Conservation (phyloP, 2,888 invertebrate species). For the Eristalis tenax region DNA sequence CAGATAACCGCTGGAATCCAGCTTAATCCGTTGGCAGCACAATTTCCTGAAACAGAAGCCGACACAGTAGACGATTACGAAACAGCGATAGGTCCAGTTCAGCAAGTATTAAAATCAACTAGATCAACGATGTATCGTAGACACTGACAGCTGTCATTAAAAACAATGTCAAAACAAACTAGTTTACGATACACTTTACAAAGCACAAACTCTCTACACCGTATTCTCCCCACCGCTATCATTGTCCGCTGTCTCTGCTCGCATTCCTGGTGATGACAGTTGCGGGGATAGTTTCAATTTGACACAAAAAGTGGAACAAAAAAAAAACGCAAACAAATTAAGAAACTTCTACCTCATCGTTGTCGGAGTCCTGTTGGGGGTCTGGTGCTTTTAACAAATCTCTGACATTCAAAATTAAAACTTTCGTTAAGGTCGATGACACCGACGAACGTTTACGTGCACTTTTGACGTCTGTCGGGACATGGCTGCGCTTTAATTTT, state of each 20-base stretch:
- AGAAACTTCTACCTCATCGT: constrained; percentile 53
- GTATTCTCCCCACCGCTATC: neutral
- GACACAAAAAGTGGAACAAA: constrained; percentile 1
- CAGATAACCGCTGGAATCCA: no score
- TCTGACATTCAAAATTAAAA: constrained; percentile 79
- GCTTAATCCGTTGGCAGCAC: no score
- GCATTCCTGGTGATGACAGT: neutral
- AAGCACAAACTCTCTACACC: neutral
- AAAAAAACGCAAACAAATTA: neutral
- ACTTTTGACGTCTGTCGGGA: constrained; percentile 41
- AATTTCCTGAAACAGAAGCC: no score
- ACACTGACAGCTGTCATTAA: no score
- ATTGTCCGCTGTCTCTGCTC: neutral
- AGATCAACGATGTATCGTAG: no score
- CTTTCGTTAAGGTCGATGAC: constrained; percentile 79
- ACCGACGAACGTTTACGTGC: constrained; percentile 79
- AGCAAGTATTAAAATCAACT: no score
- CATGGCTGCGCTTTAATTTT: constrained; percentile 19
- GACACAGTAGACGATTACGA: no score
- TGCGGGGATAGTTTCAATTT: no score
- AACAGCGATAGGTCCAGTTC: no score
- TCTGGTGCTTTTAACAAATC: constrained; percentile 78
- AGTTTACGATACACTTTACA: neutral
- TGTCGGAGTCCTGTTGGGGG: constrained; percentile 69
- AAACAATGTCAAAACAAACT: neutral